Evolutionary conservation across 2,888 invertebrate species (phyloP).

Genomic region (Cremastobaeus sp.): DNA sequence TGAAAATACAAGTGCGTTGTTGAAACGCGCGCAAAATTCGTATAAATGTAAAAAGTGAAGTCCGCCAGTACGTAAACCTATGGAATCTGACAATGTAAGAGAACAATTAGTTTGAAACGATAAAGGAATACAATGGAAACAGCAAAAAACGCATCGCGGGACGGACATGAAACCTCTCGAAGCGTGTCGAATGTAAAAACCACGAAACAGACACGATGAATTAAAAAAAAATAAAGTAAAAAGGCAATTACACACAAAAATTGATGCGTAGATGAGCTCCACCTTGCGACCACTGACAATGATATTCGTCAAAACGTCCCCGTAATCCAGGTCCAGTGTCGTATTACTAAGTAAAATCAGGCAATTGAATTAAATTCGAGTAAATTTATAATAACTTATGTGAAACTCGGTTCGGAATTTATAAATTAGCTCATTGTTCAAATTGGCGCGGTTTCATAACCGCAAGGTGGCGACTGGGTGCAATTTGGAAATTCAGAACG

Average conservation of each 20-base stretch:
- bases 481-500: background rate
- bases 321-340: too few species aligned
- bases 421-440: too few species aligned
- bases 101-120: background rate
- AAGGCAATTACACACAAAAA: background rate
- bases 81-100: conserved; percentile 13
- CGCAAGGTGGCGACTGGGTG: background rate
- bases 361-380: too few species aligned
- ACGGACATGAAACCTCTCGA: conserved; percentile 43
- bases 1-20: conserved; percentile 31
- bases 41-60: conserved; percentile 50
- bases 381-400: too few species aligned
- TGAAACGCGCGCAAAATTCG: conserved; percentile 37
- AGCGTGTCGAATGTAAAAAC: conserved; percentile 21
- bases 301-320: background rate
- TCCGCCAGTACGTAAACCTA: conserved; percentile 41
- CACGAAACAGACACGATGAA: background rate
- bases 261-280: background rate
- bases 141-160: conserved; percentile 33
- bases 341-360: too few species aligned
- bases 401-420: too few species aligned
- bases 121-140: background rate
- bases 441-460: background rate
- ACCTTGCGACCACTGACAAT: background rate
- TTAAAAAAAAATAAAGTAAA: background rate